A percentile compares a stretch with the other conserved stretches of the same genome.
phyloP scores from a whole-genome alignment of 2,888 invertebrate genomes.

The Eubasilissa splendida region DNA sequence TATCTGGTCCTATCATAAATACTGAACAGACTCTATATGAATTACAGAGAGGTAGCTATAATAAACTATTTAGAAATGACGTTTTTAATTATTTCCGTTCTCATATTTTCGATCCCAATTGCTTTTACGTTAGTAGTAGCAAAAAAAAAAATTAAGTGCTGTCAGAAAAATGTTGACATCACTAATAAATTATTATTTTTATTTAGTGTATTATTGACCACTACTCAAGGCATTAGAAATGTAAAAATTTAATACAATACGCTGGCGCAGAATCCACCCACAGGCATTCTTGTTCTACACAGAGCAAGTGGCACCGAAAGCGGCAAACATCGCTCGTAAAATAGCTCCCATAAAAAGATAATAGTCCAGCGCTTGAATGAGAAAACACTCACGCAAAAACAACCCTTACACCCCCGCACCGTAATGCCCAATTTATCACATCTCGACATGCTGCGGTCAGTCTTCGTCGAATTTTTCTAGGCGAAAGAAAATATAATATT shows the following conservation, averaged over 20 bases:
- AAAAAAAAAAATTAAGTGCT: too few species aligned
- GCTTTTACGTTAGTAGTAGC: too few species aligned
- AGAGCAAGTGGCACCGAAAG: conserved; percentile 24
- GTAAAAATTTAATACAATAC: not conserved
- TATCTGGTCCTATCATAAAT: too few species aligned
- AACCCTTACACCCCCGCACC: conserved; percentile 16
- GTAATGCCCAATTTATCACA: conserved; percentile 27
- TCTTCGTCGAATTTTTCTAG: conserved; percentile 28
- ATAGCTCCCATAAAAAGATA: conserved; percentile 44
- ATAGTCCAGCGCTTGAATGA: conserved; percentile 33
- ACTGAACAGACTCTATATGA: too few species aligned
- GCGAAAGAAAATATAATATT: conserved; percentile 31
- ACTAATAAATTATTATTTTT: not conserved
- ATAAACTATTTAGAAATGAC: too few species aligned
- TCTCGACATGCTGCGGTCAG: conserved; percentile 35
- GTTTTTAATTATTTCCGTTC: too few species aligned
- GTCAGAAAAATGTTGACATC: too few species aligned
- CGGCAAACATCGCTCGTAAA: conserved; percentile 48
- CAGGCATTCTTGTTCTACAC: conserved; percentile 38
- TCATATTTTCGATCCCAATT: too few species aligned
- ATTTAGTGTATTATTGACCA: not conserved
- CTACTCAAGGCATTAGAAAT: not conserved
- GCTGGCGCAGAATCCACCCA: conserved; percentile 20
- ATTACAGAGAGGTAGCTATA: too few species aligned
- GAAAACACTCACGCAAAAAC: conserved; percentile 41